These are phyloP conservation scores for Hanleya hanleyi DNA, from an alignment of 2,888 invertebrate species.

Conservation along the genomic window DNA sequence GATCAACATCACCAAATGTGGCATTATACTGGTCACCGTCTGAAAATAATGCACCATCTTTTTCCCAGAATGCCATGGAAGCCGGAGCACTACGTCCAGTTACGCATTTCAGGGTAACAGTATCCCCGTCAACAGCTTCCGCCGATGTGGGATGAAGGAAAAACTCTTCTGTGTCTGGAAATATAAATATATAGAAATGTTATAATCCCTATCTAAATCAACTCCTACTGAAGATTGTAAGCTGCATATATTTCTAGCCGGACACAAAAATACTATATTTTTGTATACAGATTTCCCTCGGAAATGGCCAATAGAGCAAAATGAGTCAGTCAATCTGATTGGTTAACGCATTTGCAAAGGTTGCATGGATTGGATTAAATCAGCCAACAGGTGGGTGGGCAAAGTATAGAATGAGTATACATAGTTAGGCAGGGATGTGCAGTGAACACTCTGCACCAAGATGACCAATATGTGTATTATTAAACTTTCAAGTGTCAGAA, in stretches of 20 bases:
- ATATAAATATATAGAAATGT: constrained; percentile 6
- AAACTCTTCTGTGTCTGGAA: constrained; percentile 62
- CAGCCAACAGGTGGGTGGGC: too few relatives aligned
- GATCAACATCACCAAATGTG: constrained; percentile 46
- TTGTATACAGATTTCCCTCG: not conserved
- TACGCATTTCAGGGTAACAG: constrained; percentile 56
- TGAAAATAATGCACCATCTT: constrained; percentile 46
- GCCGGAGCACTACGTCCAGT: constrained; percentile 53
- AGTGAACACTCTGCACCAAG: too few relatives aligned
- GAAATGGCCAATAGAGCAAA: too few relatives aligned
- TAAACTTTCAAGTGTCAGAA: too few relatives aligned
- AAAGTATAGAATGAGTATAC: too few relatives aligned
- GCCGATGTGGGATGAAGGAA: constrained; percentile 50
- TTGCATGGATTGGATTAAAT: too few relatives aligned
- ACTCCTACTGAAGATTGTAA: not conserved
- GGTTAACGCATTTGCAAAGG: too few relatives aligned
- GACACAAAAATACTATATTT: too few relatives aligned
- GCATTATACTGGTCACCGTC: constrained; percentile 52
- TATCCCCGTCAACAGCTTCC: constrained; percentile 44
- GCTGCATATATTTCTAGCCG: too few relatives aligned
- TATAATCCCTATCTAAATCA: not conserved
- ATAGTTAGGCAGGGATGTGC: too few relatives aligned
- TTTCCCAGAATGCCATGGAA: constrained; percentile 55
- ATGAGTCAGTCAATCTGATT: too few relatives aligned
- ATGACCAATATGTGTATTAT: too few relatives aligned